A percentile compares a stretch with the other conserved stretches of the same genome.
These are phyloP conservation scores for Oryctes rhinoceros DNA, from an alignment of 1,140 invertebrate species.

Conservation along the genomic window DNA sequence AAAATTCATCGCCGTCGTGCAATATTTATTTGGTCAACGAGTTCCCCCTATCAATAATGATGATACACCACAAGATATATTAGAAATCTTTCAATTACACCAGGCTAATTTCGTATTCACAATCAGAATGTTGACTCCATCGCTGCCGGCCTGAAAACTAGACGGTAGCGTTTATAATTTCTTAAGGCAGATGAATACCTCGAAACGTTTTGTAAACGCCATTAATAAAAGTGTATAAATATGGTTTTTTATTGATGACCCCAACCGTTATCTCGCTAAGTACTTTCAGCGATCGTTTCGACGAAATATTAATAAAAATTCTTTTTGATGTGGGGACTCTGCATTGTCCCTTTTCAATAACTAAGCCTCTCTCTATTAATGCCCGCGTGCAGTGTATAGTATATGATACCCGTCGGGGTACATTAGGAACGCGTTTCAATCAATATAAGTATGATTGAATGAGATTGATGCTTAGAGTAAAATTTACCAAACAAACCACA, in stretches of 20 bases:
- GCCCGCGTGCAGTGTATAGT: slow-evolving; percentile 8
- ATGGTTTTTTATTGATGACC: slow-evolving; percentile 29
- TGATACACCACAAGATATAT: slow-evolving; percentile 20
- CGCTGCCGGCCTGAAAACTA: background rate
- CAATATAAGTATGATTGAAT: slow-evolving; percentile 31
- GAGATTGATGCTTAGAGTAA: slow-evolving; percentile 29
- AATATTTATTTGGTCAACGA: slow-evolving; percentile 12
- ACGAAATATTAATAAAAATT: slow-evolving; percentile 36
- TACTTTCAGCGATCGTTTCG: slow-evolving; percentile 29
- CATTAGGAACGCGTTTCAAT: slow-evolving; percentile 19
- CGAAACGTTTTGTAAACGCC: slow-evolving; percentile 23
- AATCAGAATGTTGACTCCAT: background rate
- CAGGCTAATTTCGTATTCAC: slow-evolving; percentile 22
- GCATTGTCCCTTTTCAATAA: slow-evolving; percentile 34
- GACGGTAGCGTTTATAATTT: slow-evolving; percentile 30
- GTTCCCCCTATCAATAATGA: slow-evolving; percentile 21
- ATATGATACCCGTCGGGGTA: background rate
- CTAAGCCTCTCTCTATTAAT: slow-evolving; percentile 25
- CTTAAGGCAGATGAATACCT: slow-evolving; percentile 17
- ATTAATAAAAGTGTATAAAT: slow-evolving; percentile 37
- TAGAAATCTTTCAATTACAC: slow-evolving; percentile 31
- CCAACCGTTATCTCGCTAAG: slow-evolving; percentile 17
- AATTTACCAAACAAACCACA: slow-evolving; percentile 31
- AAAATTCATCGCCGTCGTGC: background rate
- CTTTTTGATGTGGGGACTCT: slow-evolving; percentile 28